Base-by-base conservation (phyloP, 2,113 vertebrate genomes). In the Cryptotis parvus region DNA sequence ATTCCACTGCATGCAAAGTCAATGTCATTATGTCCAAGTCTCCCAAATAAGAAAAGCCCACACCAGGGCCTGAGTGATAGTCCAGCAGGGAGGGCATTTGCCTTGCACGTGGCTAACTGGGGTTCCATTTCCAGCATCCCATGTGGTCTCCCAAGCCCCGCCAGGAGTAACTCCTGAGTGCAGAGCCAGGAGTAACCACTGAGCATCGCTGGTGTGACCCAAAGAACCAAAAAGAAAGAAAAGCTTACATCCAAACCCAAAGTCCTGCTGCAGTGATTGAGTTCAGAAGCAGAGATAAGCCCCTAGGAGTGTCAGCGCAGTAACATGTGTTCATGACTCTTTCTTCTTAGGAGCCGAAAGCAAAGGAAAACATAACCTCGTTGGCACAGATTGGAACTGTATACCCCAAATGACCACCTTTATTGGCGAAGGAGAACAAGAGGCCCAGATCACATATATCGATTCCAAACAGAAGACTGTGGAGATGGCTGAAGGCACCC, bases 381-480 rank as follows among this genome's bases (percentile, higher is more conserved):
- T 99, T 96, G 97, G 98, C 77, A 98, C 99, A 37, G 99, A 99
- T 84, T 99, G 99, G 97, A 99, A 97, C 0, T 98, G 97, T 93
- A 92, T 98, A 96, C 97, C 99, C 73, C 99, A 99, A 97, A 98
- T 98, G 94, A 98, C 98, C 20, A 98, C 98, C 12, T 98, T 98
- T 83, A 97, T 98, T 93, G 97, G 96, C 0, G 98, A 98, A 90
- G 98, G 98, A 77, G 99, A 99, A 72, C 98, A 98, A 93, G 98
- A 98, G 95, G 94, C 97, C 79, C 98, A 98, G 94, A 97, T 98
- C 83, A 98, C 97, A 91, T 98, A 98, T 94, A 97, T 96, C 95
- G 99, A 99, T 74, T 97, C 98, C 68, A 98, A 98, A 35, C 98
- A 99, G 84, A 98, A 98, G 95, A 97, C 97, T 35, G 81, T 97